Evolutionary conservation across 2,113 vertebrate genomes (phyloP), one percentile per base, ranked within the genome.

Genomic region (Dicentrarchus labrax): DNA sequence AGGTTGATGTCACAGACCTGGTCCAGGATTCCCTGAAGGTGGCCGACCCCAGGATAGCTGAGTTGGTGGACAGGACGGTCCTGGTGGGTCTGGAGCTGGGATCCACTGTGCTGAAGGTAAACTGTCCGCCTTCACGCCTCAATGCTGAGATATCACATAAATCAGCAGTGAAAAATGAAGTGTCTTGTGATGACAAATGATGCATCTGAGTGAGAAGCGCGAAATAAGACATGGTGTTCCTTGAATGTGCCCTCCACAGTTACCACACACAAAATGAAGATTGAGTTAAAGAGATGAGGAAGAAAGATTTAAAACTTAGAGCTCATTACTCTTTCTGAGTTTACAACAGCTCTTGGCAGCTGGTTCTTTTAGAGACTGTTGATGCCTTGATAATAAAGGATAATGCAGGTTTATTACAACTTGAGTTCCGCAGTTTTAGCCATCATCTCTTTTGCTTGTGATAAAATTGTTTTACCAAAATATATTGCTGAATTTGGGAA

Each of bases 1-100:
- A 98, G 93, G 97, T 99, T 93, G 98, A 99, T 41, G 97, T 99
- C 91, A 99, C 98, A 0, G 97, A 99, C 91, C 95, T 99, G 92
- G 98, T 99, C 64, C 97, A 98, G 41, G 97, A 99, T 90, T 99
- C 97, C 72, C 95, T 99, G 93, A 96, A 96, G 0, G 97, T 99
- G 84, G 95, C 95, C 0, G 97, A 99, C 94, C 96, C 97, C 0
- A 92, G 97, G 5, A 96, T 99, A 80, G 98, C 97, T 0, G 97
- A 97, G 89, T 82, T 99, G 94, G 96, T 99, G 88, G 97, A 99
- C 94, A 92, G 97, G 84, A 97, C 94, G 36, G 95, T 97, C 0
- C 92, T 99, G 84, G 97, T 98, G 0, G 98, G 98, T 11, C 94
- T 97, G 87, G 98, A 99, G 87, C 96, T 98, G 0, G 98, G 98